phyloP scores from a whole-genome alignment of 2,888 invertebrate species.

The Norana najaformis region DNA sequence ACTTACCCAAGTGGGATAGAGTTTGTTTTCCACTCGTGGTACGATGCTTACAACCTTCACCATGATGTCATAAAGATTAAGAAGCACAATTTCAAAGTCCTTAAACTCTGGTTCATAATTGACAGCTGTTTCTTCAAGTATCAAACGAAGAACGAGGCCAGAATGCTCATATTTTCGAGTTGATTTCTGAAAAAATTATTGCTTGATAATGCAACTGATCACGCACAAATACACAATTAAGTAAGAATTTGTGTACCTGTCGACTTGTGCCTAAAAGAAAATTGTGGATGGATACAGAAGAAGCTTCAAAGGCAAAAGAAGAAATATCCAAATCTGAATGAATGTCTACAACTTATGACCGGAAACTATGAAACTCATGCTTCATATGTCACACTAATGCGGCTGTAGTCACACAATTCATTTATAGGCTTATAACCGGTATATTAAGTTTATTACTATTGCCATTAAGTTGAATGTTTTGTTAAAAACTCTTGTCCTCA shows the following conservation, averaged over 20 bases:
- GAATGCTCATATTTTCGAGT: constrained; percentile 61
- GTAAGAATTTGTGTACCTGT: background rate
- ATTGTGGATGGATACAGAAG: no score
- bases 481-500: no score
- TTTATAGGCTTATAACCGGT: no score
- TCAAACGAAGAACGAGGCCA: constrained; percentile 61
- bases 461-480: no score
- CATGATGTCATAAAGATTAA: constrained; percentile 75
- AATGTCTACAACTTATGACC: no score
- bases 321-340: no score
- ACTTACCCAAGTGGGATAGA: constrained; percentile 71
- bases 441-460: no score
- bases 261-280: no score
- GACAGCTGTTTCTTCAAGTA: constrained; percentile 59
- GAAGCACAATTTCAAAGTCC: constrained; percentile 73
- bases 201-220: background rate
- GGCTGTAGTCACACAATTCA: no score
- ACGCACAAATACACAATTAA: background rate
- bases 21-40: constrained; percentile 78
- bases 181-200: constrained; percentile 52
- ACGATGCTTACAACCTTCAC: constrained; percentile 74
- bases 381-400: no score
- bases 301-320: no score
- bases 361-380: no score
- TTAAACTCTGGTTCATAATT: constrained; percentile 65